Conservation (phyloP, 2,113 vertebrate species). For the Archilochus colubris region DNA sequence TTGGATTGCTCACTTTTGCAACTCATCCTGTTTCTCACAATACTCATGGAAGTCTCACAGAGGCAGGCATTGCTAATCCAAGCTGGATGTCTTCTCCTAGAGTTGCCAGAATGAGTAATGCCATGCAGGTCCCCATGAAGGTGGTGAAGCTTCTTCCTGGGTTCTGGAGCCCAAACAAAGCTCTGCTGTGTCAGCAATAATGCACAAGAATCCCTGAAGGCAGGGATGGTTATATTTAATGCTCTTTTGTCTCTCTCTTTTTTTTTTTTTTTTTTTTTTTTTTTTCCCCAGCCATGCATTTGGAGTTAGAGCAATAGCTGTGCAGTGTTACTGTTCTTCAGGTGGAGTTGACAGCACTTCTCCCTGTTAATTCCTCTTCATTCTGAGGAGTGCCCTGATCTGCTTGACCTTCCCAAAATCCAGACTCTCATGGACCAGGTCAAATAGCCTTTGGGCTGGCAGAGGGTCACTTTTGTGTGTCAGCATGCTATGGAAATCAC, state of each 20-base stretch:
- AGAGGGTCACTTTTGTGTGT: background rate
- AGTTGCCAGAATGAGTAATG: background rate
- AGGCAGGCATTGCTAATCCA: background rate
- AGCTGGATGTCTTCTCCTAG: background rate
- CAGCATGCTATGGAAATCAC: rapidly evolving
- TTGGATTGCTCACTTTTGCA: background rate
- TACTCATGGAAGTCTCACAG: background rate
- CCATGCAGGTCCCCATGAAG: background rate
- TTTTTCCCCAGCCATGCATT: background rate
- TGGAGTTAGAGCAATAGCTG: background rate
- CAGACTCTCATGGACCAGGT: rapidly evolving
- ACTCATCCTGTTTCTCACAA: background rate
- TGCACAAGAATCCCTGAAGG: background rate
- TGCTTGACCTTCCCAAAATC: background rate
- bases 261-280: background rate
- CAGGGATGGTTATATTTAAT: background rate
- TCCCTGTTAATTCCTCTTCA: background rate
- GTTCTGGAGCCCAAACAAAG: background rate
- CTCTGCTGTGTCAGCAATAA: background rate
- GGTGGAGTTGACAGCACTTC: background rate
- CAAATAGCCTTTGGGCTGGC: background rate
- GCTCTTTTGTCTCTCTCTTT: background rate
- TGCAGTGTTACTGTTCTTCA: background rate
- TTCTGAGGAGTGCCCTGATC: background rate
- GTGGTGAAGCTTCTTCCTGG: background rate